Evolutionary conservation across 2,797 vertebrate genomes (phyloP), one percentile per base, ranked within the genome.

Genomic region (Pseudopleuronectes americanus): DNA sequence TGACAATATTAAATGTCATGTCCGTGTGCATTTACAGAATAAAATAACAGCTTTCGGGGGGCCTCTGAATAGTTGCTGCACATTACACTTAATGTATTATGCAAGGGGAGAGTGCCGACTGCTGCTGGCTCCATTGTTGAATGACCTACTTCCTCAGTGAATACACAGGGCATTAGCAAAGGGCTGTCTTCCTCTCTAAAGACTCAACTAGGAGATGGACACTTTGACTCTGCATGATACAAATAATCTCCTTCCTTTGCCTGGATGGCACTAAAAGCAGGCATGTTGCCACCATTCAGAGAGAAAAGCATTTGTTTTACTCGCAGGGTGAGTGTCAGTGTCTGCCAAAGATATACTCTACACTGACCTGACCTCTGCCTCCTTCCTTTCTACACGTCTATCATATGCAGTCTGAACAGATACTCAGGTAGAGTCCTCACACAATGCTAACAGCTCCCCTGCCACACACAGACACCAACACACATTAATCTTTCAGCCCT

Each of bases 31-130:
- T 96, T 96, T 97, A 94, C 95, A 95, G 96, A 96, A 94, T 96
- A 95, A 97, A 98, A 97, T 96, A 96, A 94, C 95, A 95, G 96
- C 95, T 96, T 96, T 95, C 90, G 94, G 94, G 94, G 91, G 92
- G 91, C 79, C 92, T 79, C 90, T 68, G 89, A 96, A 94, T 95
- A 93, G 94, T 94, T 94, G 95, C 94, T 94, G 94, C 96, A 95
- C 94, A 96, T 96, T 97, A 96, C 90, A 95, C 95, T 96, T 96
- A 96, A 99, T 98, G 95, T 95, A 98, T 98, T 97, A 98, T 98
- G 96, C 96, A 99, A 96, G 92, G 95, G 93, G 87, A 93, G 94
- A 96, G 95, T 94, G 95, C 94, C 90, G 96, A 95, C 94, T 94
- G 96, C 96, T 94, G 94, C 94, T 92, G 91, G 80, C 89, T 91